phyloP scores from a whole-genome alignment of 2,797 vertebrate genomes.

The Brotula barbata region DNA sequence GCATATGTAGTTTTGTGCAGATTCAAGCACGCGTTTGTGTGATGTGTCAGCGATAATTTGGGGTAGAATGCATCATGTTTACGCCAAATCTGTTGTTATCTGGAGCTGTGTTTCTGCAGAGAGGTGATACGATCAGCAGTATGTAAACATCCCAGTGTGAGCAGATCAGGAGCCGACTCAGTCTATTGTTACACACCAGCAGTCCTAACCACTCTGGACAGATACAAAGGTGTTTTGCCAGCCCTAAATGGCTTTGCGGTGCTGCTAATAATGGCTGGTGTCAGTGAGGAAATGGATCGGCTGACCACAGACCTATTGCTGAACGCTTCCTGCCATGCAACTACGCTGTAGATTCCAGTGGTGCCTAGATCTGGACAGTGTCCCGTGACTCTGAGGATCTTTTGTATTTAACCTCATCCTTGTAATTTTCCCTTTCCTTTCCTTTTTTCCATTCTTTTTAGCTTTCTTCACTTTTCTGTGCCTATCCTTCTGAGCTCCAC shows the following conservation, averaged over 20 bases:
- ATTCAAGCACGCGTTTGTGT: slow-evolving; percentile 21
- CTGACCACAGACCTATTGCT: slow-evolving; percentile 30
- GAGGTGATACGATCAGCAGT: slow-evolving; percentile 48
- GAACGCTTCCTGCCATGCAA: slow-evolving; percentile 10
- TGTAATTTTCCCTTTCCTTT: slow-evolving; percentile 26
- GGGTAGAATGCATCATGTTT: slow-evolving; percentile 27
- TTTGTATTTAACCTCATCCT: slow-evolving; percentile 26
- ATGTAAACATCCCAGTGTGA: slow-evolving; percentile 41
- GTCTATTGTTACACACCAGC: slow-evolving; percentile 39
- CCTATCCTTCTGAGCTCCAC: neutral
- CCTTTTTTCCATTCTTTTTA: slow-evolving; percentile 20
- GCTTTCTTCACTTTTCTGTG: neutral
- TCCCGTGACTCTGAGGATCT: slow-evolving; percentile 20
- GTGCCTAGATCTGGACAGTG: neutral
- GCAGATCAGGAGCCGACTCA: slow-evolving; percentile 10
- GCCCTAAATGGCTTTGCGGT: slow-evolving; percentile 33
- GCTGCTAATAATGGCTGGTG: slow-evolving; percentile 48
- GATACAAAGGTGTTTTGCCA: slow-evolving; percentile 33
- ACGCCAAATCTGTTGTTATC: slow-evolving; percentile 28
- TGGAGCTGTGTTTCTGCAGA: slow-evolving; percentile 25
- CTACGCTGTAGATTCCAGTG: slow-evolving; percentile 5
- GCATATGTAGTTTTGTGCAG: neutral
- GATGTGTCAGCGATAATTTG: slow-evolving; percentile 52
- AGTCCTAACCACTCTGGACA: slow-evolving; percentile 40
- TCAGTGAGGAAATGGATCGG: slow-evolving; percentile 46